These are phyloP conservation scores for Darevskia mixta DNA, from an alignment of 2,797 vertebrate species.

Conservation along the genomic window DNA sequence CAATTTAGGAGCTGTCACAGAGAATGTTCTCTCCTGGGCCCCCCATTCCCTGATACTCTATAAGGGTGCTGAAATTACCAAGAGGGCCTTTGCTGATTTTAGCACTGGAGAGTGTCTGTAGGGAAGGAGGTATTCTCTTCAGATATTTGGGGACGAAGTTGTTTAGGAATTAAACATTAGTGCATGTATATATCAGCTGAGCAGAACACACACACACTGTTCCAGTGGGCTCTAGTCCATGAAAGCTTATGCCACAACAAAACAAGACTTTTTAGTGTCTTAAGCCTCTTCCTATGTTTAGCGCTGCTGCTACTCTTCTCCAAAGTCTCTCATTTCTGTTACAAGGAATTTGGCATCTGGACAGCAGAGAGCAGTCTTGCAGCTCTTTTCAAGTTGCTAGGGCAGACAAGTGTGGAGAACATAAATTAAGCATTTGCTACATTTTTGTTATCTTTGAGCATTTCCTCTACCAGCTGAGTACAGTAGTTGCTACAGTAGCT, in stretches of 20 bases:
- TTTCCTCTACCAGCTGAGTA: not conserved
- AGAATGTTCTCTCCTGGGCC: too few relatives aligned
- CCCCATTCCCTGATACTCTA: too few relatives aligned
- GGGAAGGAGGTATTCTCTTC: too few relatives aligned
- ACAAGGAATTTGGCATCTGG: not conserved
- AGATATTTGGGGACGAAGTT: too few relatives aligned
- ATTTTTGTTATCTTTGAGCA: not conserved
- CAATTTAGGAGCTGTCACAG: too few relatives aligned
- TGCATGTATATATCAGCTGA: too few relatives aligned
- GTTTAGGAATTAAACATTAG: too few relatives aligned
- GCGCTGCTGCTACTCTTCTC: not conserved
- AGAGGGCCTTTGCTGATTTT: too few relatives aligned
- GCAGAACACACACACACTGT: too few relatives aligned
- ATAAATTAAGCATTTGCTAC: not conserved
- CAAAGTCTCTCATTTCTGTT: not conserved
- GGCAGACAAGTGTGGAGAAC: not conserved
- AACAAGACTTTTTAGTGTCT: not conserved
- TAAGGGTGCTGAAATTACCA: too few relatives aligned
- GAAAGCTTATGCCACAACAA: not conserved
- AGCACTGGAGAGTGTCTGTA: too few relatives aligned
- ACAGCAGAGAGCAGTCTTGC: constrained; percentile 68
- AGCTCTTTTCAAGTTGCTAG: not conserved
- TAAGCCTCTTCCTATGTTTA: not conserved
- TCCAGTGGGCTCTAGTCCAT: not conserved
- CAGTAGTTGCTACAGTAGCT: not conserved